Conservation (phyloP, 2,888 invertebrate genomes). For the Brassicogethes aeneus region DNA sequence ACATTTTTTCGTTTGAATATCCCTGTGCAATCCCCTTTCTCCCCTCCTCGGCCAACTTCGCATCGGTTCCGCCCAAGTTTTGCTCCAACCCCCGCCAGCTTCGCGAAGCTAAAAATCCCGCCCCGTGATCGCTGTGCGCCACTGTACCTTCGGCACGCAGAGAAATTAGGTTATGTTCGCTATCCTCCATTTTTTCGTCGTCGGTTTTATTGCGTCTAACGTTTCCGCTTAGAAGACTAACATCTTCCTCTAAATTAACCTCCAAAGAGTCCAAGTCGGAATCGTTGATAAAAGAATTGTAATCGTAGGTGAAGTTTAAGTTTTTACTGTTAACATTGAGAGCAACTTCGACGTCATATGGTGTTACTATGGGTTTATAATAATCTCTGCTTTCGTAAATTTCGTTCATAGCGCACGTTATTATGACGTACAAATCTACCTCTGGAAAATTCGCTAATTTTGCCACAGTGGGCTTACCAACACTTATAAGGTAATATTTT, state of each 20-base stretch:
- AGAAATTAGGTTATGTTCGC: constrained; percentile 18
- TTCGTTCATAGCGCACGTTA: constrained; percentile 88
- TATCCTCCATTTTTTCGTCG: constrained; percentile 30
- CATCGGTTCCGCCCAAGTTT: constrained; percentile 63
- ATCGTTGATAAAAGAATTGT: constrained; percentile 53
- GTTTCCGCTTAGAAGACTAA: constrained; percentile 68
- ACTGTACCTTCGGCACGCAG: constrained; percentile 41
- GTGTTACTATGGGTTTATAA: constrained; percentile 82
- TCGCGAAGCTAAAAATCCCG: constrained; percentile 55
- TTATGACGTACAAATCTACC: constrained; percentile 85
- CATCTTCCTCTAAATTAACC: constrained; percentile 41
- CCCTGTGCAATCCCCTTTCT: constrained; percentile 66
- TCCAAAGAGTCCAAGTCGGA: constrained; percentile 13
- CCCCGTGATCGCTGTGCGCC: constrained; percentile 48
- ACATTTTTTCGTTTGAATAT: constrained; percentile 49
- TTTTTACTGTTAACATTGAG: constrained; percentile 48
- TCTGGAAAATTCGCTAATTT: constrained; percentile 94
- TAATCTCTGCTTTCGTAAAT: constrained; percentile 77
- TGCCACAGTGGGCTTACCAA: constrained; percentile 90
- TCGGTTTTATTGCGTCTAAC: constrained; percentile 39
- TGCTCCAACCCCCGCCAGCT: constrained; percentile 85
- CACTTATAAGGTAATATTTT: constrained; percentile 83
- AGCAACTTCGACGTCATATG: constrained; percentile 85
- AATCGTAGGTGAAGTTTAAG: constrained; percentile 50
- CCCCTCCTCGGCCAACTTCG: constrained; percentile 60